Evolutionary conservation across 2,113 vertebrate species (phyloP), one percentile per base, ranked within the genome.

Genomic region (Brachirus orientalis): DNA sequence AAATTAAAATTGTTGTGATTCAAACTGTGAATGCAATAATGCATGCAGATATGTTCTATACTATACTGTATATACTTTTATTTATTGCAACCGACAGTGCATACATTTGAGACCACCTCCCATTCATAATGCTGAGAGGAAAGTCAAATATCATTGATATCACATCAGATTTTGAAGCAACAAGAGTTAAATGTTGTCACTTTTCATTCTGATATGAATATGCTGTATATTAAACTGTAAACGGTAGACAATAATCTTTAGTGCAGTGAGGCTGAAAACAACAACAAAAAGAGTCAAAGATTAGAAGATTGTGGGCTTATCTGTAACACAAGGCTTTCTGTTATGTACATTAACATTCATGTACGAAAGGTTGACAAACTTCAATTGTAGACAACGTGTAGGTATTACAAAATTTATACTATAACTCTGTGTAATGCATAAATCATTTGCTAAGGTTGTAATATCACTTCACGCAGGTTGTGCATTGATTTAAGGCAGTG

Each of bases 371-470:
- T 63, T 79, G 68, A 56, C 44, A 72, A 18, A 37, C 66, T 52
- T 50, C 3, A 13, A 54, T 60, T 72, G 54, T 63, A 44, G 33
- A 47, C 40, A 77, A n/a, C n/a, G n/a, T n/a, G n/a, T n/a, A 66
- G 52, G 63, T 72, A 36, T 10, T 77, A 6, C 33, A 77, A 57
- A 14, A 78, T 80, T 73, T 18, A 64, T 56, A 20, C 10, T 16
- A 2, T 48, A 72, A 55, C 22, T 60, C 57, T 76, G 51, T 59
- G 22, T 28, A 55, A 54, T 81, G 60, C 57, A 77, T 85, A 69
- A 83, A 63, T 71, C 64, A 77, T 85, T 51, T 16, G 14, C 19
- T 68, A 63, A 72, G 63, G 40, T 74, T 58, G 37, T 73, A 61
- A 74, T 13, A 45, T 69, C 60, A 54, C 64, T 71, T 79, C 36